phyloP scores from a whole-genome alignment of 2,113 vertebrate species.

The Tragelaphus buxtoni region DNA sequence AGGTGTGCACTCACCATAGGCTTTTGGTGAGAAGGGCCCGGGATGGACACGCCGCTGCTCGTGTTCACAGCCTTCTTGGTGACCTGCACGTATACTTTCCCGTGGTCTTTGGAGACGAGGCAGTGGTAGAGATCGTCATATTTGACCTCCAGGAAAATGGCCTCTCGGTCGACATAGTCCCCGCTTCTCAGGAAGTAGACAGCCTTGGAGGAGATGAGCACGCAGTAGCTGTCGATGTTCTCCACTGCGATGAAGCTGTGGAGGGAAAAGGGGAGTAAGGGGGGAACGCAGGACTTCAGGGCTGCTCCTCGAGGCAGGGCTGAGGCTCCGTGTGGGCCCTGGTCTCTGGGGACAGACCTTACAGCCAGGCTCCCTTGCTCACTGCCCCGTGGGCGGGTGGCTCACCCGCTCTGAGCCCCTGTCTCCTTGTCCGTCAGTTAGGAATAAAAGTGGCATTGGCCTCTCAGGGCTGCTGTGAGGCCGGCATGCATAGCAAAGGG shows the following conservation, averaged over 20 bases:
- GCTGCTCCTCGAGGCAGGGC: background rate
- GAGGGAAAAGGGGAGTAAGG: background rate
- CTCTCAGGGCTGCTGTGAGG: background rate
- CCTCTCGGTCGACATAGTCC: conserved; percentile 89
- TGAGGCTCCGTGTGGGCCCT: background rate
- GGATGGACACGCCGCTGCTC: conserved; percentile 92
- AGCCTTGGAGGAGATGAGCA: conserved; percentile 96
- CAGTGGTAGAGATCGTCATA: conserved; percentile 98
- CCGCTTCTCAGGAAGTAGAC: conserved; percentile 95
- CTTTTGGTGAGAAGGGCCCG: conserved; percentile 88
- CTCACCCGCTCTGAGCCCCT: background rate
- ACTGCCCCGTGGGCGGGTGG: background rate
- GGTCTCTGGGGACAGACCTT: background rate
- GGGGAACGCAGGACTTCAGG: fast-evolving
- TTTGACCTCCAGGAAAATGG: conserved; percentile 96
- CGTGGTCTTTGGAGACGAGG: conserved; percentile 96
- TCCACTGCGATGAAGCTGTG: conserved; percentile 95
- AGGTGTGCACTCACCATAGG: conserved; percentile 89
- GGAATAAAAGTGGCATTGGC: background rate
- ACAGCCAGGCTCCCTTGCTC: background rate
- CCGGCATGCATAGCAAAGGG: background rate
- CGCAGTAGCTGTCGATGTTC: conserved; percentile 91
- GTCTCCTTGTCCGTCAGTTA: background rate
- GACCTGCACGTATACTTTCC: conserved; percentile 94
- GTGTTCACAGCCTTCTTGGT: conserved; percentile 95